A percentile compares a stretch with the other conserved stretches of the same genome.
phyloP scores from a whole-genome alignment of 2,113 vertebrate species.

The Eublepharis macularius region DNA sequence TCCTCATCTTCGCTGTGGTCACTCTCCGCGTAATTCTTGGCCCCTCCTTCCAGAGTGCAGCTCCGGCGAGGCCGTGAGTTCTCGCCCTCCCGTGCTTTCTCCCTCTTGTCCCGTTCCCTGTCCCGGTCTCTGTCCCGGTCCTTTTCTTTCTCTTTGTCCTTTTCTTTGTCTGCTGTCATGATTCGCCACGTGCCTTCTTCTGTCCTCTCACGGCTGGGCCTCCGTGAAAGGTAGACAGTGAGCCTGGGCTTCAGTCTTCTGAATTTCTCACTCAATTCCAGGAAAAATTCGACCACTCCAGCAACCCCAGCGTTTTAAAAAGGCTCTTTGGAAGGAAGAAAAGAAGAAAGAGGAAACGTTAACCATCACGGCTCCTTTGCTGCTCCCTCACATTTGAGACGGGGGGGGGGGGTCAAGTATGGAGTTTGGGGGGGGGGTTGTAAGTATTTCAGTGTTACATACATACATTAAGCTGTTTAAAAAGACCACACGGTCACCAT shows the following conservation, averaged over 20 bases:
- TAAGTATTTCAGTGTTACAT: neutral
- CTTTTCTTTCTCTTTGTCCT: slow-evolving; percentile 88
- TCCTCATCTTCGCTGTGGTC: slow-evolving; percentile 99
- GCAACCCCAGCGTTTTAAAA: slow-evolving; percentile 94
- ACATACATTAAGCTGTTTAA: neutral
- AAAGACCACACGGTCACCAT: neutral
- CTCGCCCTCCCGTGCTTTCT: slow-evolving; percentile 86
- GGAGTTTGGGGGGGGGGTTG: neutral
- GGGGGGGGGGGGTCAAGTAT: neutral
- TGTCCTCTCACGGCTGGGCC: slow-evolving; percentile 99
- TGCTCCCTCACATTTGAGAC: neutral
- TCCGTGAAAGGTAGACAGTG: slow-evolving; percentile 99
- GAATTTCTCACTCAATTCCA: slow-evolving; percentile 99
- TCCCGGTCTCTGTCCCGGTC: slow-evolving; percentile 87
- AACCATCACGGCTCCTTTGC: slow-evolving; percentile 16
- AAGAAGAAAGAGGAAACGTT: slow-evolving; percentile 32
- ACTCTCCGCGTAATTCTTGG: slow-evolving; percentile 97
- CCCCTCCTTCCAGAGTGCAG: slow-evolving; percentile 94
- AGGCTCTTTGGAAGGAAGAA: slow-evolving; percentile 73
- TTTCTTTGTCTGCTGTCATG: slow-evolving; percentile 99
- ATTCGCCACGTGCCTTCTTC: slow-evolving; percentile 99
- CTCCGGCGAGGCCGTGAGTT: slow-evolving; percentile 91
- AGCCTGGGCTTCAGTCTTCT: slow-evolving; percentile 99
- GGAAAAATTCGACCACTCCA: slow-evolving; percentile 99
- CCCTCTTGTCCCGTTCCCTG: slow-evolving; percentile 86